phyloP scores from a whole-genome alignment of 2,113 vertebrate genomes.

The Cebidichthys violaceus region DNA sequence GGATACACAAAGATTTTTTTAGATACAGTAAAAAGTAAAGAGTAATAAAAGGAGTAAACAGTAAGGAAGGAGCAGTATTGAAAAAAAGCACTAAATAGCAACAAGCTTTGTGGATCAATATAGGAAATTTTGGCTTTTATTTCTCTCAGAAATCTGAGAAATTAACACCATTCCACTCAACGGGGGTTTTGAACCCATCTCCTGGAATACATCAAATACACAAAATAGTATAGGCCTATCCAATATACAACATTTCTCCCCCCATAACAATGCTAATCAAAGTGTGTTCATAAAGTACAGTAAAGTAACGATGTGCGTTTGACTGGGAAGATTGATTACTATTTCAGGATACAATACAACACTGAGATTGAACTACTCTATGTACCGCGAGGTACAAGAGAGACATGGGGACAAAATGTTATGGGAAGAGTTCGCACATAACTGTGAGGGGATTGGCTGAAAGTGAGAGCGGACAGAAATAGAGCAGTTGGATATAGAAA shows the following conservation, averaged over 20 bases:
- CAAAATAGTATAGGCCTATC: slow-evolving; percentile 70
- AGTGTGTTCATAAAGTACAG: slow-evolving; percentile 71
- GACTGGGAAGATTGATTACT: slow-evolving; percentile 57
- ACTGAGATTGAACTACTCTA: slow-evolving; percentile 50
- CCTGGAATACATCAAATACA: slow-evolving; percentile 79
- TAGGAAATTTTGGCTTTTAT: slow-evolving; percentile 79
- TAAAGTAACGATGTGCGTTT: slow-evolving; percentile 71
- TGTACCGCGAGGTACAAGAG: slow-evolving; percentile 54
- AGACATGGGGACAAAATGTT: slow-evolving; percentile 36
- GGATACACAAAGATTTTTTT: slow-evolving; percentile 68
- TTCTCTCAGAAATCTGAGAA: slow-evolving; percentile 81
- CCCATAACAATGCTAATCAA: slow-evolving; percentile 61
- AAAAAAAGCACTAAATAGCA: slow-evolving; percentile 72
- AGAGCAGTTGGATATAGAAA: slow-evolving; percentile 49
- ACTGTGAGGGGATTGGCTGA: slow-evolving; percentile 31
- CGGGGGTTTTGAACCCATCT: slow-evolving; percentile 57
- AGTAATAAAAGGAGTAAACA: slow-evolving; percentile 60
- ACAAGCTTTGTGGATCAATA: slow-evolving; percentile 68
- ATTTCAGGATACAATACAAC: slow-evolving; percentile 62
- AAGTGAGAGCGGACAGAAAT: slow-evolving; percentile 52
- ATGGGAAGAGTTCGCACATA: slow-evolving; percentile 44
- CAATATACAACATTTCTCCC: slow-evolving; percentile 66
- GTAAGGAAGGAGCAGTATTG: slow-evolving; percentile 56
- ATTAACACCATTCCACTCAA: slow-evolving; percentile 78
- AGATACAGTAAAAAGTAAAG: slow-evolving; percentile 70